phyloP scores from a whole-genome alignment of 2,113 vertebrate species.

The Psittacara wagleri region DNA sequence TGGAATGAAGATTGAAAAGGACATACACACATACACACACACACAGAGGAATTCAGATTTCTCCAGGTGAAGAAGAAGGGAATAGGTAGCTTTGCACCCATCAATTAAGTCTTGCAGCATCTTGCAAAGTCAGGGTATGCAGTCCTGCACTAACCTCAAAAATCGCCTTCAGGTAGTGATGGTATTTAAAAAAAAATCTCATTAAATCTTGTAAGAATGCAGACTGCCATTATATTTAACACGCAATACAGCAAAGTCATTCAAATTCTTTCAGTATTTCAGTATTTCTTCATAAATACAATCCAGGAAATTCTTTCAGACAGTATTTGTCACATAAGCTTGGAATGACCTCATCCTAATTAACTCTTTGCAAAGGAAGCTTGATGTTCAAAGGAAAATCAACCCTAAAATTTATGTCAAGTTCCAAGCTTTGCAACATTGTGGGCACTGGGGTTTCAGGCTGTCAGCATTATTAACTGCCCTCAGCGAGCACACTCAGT shows the following conservation, averaged over 20 bases:
- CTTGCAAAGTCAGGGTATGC: background rate
- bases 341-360: background rate
- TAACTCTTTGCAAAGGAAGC: background rate
- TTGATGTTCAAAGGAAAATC: background rate
- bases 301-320: background rate
- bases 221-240: background rate
- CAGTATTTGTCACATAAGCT: background rate
- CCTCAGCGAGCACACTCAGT: background rate
- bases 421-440: background rate
- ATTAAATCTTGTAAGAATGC: background rate
- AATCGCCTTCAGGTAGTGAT: background rate
- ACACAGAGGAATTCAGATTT: background rate
- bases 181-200: background rate
- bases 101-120: constrained; percentile 27
- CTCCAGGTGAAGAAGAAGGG: constrained; percentile 17
- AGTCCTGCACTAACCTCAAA: background rate
- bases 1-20: constrained; percentile 19
- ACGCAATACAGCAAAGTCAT: background rate
- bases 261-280: background rate
- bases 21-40: background rate
- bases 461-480: background rate
- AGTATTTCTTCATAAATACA: background rate
- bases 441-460: background rate
- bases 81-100: background rate
- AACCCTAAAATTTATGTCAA: background rate